phyloP scores from a whole-genome alignment of 2,113 vertebrate species.

The Peromyscus maniculatus region DNA sequence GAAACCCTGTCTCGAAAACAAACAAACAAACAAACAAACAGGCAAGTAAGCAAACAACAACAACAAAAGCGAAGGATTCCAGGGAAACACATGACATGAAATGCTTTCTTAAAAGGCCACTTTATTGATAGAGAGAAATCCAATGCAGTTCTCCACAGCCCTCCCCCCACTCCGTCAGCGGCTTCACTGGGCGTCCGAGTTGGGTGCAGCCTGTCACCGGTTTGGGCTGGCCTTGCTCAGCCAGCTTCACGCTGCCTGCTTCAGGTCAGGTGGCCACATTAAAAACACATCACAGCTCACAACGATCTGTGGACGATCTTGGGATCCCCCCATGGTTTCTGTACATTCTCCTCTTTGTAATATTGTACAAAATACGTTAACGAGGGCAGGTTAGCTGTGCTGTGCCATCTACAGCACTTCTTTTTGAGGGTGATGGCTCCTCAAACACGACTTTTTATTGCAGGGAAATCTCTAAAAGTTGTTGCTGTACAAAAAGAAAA shows the following conservation, averaged over 20 bases:
- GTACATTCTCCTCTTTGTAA: constrained; percentile 72
- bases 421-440: constrained; percentile 80
- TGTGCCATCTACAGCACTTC: constrained; percentile 66
- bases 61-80: background rate
- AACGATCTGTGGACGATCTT: constrained; percentile 77
- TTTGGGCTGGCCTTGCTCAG: background rate
- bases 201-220: constrained; percentile 33
- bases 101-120: constrained; percentile 84
- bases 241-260: constrained; percentile 19
- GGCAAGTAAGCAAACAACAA: too few species aligned
- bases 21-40: too few species aligned
- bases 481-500: constrained; percentile 89
- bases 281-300: constrained; percentile 84
- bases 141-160: constrained; percentile 78
- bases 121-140: constrained; percentile 86
- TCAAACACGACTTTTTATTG: constrained; percentile 86
- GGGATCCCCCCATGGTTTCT: constrained; percentile 68
- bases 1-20: too few species aligned
- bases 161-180: constrained; percentile 84
- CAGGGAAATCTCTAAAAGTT: constrained; percentile 88
- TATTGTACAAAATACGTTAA: constrained; percentile 83
- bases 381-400: constrained; percentile 82
- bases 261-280: constrained; percentile 76
- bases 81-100: background rate
- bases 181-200: constrained; percentile 85